Evolutionary conservation across 2,113 vertebrate species (phyloP).

Genomic region (Burhinus oedicnemus): DNA sequence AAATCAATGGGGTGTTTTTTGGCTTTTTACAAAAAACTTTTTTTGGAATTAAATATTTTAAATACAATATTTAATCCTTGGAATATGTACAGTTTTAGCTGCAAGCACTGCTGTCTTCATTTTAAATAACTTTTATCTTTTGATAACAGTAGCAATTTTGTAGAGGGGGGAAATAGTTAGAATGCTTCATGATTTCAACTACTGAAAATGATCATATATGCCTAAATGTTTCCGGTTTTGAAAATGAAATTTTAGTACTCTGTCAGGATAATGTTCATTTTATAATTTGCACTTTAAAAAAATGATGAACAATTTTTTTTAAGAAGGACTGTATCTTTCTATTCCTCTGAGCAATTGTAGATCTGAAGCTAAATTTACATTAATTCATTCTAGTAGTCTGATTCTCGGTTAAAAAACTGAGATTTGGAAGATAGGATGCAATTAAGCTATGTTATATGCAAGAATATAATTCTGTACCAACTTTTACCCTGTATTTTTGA

Average conservation of each 20-base stretch:
- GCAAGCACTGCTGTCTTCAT: not conserved
- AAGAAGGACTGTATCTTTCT: not conserved
- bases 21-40: fast-evolving
- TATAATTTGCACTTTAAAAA: not conserved
- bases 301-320: not conserved
- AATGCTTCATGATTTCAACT: not conserved
- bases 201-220: not conserved
- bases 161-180: not conserved
- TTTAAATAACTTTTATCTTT: not conserved
- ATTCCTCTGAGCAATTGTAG: not conserved
- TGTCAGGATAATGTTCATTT: not conserved
- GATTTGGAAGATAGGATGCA: not conserved
- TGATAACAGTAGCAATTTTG: not conserved
- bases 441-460: not conserved
- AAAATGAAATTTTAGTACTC: not conserved
- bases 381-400: not conserved
- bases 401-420: not conserved
- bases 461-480: not conserved
- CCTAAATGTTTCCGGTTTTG: not conserved
- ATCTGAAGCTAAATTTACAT: not conserved
- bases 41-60: not conserved
- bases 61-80: not conserved
- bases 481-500: not conserved
- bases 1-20: not conserved
- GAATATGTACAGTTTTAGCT: not conserved